These are phyloP conservation scores for Trichogramma evanescens DNA, from an alignment of 2,888 invertebrate species.

Conservation along the genomic window DNA sequence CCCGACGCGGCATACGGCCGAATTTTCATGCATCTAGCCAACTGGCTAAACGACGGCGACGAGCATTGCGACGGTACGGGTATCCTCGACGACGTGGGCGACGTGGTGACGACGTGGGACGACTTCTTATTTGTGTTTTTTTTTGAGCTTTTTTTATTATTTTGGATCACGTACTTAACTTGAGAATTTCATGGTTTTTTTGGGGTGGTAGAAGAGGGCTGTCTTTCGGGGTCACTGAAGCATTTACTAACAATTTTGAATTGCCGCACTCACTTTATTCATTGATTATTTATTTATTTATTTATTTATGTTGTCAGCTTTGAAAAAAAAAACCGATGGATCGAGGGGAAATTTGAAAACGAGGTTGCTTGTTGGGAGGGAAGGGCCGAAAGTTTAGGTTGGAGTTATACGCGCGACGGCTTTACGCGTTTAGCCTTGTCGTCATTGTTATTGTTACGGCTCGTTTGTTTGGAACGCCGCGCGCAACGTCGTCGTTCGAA, in stretches of 20 bases:
- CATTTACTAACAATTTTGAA: too few relatives aligned
- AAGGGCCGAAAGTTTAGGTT: slow-evolving; percentile 19
- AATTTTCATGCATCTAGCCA: too few relatives aligned
- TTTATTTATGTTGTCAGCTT: too few relatives aligned
- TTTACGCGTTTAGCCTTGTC: not conserved
- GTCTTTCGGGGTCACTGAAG: too few relatives aligned
- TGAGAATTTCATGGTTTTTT: slow-evolving; percentile 8
- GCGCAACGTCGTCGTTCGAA: not conserved
- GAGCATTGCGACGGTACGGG: not conserved
- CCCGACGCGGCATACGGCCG: too few relatives aligned
- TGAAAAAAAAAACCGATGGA: too few relatives aligned
- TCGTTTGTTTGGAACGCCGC: slow-evolving; percentile 13
- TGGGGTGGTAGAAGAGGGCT: not conserved
- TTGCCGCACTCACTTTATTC: too few relatives aligned
- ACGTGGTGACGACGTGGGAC: not conserved
- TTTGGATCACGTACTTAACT: not conserved
- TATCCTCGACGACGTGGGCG: not conserved
- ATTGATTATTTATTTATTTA: too few relatives aligned
- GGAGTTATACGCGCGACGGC: not conserved
- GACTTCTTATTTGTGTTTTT: not conserved
- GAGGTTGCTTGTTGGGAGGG: too few relatives aligned
- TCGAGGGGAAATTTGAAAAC: too few relatives aligned
- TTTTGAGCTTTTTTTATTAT: not conserved
- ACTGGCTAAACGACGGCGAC: too few relatives aligned
- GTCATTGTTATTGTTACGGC: slow-evolving; percentile 11